Evolutionary conservation across 1,140 invertebrate genomes (phyloP).

Genomic region (Meloidogyne chitwoodi): DNA sequence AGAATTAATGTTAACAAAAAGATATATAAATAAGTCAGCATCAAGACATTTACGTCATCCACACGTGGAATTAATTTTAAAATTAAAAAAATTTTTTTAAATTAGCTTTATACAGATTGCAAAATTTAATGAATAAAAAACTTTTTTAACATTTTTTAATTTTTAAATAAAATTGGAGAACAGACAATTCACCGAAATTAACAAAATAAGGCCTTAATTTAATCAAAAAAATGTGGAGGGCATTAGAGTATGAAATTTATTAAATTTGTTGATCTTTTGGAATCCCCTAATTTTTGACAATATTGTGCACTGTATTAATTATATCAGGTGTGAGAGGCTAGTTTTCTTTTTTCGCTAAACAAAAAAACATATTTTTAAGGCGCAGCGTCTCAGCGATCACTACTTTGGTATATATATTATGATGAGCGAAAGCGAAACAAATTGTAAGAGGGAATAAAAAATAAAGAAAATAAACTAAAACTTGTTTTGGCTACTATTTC

Average conservation of each 20-base stretch:
- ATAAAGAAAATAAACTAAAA: background rate
- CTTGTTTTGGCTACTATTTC: background rate
- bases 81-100: too few relatives aligned
- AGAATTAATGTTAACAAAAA: too few relatives aligned
- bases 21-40: too few relatives aligned
- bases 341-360: background rate
- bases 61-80: too few relatives aligned
- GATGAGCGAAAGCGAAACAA: background rate
- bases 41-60: too few relatives aligned
- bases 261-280: background rate
- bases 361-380: background rate
- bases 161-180: too few relatives aligned
- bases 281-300: background rate
- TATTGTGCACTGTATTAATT: background rate
- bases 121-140: too few relatives aligned
- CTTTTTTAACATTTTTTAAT: too few relatives aligned
- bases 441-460: background rate
- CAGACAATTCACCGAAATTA: too few relatives aligned
- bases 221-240: background rate
- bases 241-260: background rate
- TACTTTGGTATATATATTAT: background rate
- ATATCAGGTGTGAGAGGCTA: background rate
- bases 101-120: too few relatives aligned
- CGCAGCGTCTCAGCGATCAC: background rate
- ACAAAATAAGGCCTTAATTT: too few relatives aligned